These are phyloP conservation scores for Lordiphosa clarofinis DNA, from an alignment of 1,140 invertebrate species.

Conservation along the genomic window DNA sequence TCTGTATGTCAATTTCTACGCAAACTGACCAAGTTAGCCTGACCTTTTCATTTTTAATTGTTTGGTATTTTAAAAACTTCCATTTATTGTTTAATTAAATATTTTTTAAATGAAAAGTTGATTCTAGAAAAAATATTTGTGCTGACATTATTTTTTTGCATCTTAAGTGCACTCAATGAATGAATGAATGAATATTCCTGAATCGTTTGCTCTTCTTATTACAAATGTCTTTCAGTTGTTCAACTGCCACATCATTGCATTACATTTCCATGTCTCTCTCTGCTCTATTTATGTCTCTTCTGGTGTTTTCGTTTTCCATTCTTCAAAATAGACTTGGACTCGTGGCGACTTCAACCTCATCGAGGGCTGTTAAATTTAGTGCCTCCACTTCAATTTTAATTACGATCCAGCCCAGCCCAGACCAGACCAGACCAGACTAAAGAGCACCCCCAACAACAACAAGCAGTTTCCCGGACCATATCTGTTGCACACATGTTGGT, in stretches of 20 bases:
- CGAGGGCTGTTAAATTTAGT: conserved; percentile 75
- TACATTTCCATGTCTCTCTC: conserved; percentile 21
- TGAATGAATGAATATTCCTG: neutral
- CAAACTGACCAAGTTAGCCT: no score
- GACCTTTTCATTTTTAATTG: no score
- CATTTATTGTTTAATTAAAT: no score
- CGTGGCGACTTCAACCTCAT: conserved; percentile 14
- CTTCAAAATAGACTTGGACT: conserved; percentile 6
- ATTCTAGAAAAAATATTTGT: no score
- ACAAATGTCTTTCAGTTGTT: conserved; percentile 1
- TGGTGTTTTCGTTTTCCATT: conserved; percentile 1
- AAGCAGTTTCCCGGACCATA: conserved; percentile 29
- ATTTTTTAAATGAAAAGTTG: no score
- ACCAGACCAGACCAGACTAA: conserved; percentile 21
- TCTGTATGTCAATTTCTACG: no score
- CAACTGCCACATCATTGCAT: conserved; percentile 19
- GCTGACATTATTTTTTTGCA: no score
- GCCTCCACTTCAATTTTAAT: conserved; percentile 76
- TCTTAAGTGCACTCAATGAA: neutral
- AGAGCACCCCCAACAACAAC: conserved; percentile 24
- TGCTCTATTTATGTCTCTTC: conserved; percentile 27
- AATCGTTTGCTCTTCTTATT: neutral
- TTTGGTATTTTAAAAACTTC: no score
- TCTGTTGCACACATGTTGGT: conserved; percentile 72
- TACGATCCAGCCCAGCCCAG: conserved; percentile 55